Evolutionary conservation across 2,797 vertebrate species (phyloP), one percentile per base, ranked within the genome.

Genomic region (Alca torda): DNA sequence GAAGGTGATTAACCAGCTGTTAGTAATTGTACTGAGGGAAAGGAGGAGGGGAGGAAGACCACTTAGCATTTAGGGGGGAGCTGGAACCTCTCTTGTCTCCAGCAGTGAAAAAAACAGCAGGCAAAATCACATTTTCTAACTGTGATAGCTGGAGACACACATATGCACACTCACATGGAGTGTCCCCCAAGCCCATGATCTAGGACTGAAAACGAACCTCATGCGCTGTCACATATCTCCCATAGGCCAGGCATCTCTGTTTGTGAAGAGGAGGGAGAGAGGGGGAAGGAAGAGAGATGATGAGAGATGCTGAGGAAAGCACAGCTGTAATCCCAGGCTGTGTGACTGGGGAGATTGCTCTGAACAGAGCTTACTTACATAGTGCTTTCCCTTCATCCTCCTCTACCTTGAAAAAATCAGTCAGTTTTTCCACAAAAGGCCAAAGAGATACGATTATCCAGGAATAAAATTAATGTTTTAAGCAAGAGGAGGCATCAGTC

Each of bases 151-250:
- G 51, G 46, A 53, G 20, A 4, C 5, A 23, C 7, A 13, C 19
- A 24, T 31, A 35, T 1, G 0, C n/a, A 26, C 46, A 1, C 33
- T 13, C 16, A 25, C 7, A 3, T 5, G 13, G n/a, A 84, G 61
- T 31, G 51, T 43, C 11, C 23, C 60, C 37, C 16, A 56, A 41
- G 13, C 11, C 15, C 53, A 23, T 6, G 1, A 5, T 8, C 13
- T 21, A 4, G 4, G 31, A 8, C 0, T n/a, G 73, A 48, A 80
- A 70, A 51, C 9, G 6, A 69, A 0, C 24, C 41, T 74, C 30
- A 17, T 23, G 6, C 0, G 2, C 5, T 45, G 67, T 33, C 46
- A 20, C 1, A 0, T n/a, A 39, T 43, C 25, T 57, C 53, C 56
- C 74, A 24, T 2, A 24, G 54, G 23, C 26, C 12, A 0, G 30